Conservation (phyloP, 1,140 invertebrate genomes). For the Hycleus cichorii region DNA sequence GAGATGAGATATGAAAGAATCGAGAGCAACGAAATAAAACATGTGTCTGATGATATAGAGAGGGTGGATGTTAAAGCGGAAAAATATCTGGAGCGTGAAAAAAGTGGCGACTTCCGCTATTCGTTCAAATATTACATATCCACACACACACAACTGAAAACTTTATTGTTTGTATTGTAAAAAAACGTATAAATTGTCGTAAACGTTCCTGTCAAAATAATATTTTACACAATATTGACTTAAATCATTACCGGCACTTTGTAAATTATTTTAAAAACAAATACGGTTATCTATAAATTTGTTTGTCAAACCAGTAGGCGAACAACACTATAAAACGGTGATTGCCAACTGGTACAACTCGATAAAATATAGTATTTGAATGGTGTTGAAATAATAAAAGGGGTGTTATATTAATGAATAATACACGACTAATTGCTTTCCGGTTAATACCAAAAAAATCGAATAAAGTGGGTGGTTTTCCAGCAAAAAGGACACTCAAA, state of each 20-base stretch:
- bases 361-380: no score
- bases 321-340: no score
- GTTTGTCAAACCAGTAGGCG: no score
- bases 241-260: background rate
- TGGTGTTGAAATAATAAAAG: background rate
- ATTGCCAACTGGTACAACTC: no score
- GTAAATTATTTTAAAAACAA: no score
- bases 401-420: background rate
- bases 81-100: constrained; percentile 29
- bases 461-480: constrained; percentile 4
- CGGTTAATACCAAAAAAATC: background rate
- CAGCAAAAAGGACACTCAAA: constrained; percentile 16
- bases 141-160: constrained; percentile 7
- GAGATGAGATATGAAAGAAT: constrained; percentile 15
- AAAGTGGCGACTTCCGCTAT: constrained; percentile 28
- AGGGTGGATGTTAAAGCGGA: constrained; percentile 22
- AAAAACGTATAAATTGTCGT: background rate
- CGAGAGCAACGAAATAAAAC: constrained; percentile 26
- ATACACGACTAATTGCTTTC: background rate
- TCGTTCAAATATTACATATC: constrained; percentile 11
- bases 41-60: constrained; percentile 31
- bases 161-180: constrained; percentile 20
- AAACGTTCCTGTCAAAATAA: background rate
- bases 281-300: no score
- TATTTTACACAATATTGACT: background rate